Conservation (phyloP, 2,888 invertebrate genomes). For the Deilephila porcellus region DNA sequence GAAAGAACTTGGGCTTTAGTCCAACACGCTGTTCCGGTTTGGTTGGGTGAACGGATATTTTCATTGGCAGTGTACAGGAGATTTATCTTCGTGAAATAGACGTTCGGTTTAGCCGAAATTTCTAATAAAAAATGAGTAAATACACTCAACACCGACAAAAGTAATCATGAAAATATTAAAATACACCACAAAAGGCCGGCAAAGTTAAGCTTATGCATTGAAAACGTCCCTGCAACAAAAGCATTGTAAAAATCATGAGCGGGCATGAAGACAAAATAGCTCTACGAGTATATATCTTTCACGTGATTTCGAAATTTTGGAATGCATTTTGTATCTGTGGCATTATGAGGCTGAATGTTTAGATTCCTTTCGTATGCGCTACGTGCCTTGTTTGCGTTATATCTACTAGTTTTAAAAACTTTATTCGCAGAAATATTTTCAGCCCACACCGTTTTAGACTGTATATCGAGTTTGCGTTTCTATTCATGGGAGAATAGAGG, state of each 20-base stretch:
- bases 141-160: too few relatives aligned
- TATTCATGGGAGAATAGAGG: neutral
- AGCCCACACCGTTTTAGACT: neutral
- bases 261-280: neutral
- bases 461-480: neutral
- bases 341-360: slow-evolving; percentile 7
- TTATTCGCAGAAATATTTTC: slow-evolving; percentile 5
- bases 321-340: neutral
- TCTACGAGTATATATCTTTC: neutral
- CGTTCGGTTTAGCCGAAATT: too few relatives aligned
- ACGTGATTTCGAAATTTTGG: neutral
- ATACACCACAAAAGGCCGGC: too few relatives aligned
- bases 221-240: neutral
- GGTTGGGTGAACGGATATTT: too few relatives aligned
- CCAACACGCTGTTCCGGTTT: too few relatives aligned
- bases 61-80: too few relatives aligned
- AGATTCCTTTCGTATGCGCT: neutral
- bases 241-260: neutral
- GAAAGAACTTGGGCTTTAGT: too few relatives aligned
- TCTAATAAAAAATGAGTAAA: too few relatives aligned
- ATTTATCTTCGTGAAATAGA: too few relatives aligned
- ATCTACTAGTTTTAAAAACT: neutral
- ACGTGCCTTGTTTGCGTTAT: slow-evolving; percentile 8
- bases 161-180: too few relatives aligned
- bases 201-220: neutral